These are phyloP conservation scores for Anomalospiza imberbis DNA, from an alignment of 2,797 vertebrate genomes.

Conservation along the genomic window DNA sequence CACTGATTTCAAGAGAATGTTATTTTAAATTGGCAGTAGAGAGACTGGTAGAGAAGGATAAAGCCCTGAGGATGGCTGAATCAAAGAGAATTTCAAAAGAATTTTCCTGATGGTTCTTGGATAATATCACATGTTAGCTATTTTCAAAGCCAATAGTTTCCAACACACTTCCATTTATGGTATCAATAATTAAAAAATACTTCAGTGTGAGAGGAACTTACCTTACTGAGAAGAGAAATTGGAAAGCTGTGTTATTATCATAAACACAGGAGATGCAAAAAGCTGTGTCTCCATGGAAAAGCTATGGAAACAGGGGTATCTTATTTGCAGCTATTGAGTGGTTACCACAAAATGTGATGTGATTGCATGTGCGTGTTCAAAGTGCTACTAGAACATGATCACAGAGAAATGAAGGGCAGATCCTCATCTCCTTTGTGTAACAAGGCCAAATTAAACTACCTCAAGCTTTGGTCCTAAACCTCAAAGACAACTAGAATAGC, in stretches of 20 bases:
- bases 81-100: conserved; percentile 69
- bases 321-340: conserved; percentile 26
- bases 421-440: background rate
- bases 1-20: conserved; percentile 63
- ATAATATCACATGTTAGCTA: conserved; percentile 62
- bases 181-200: conserved; percentile 64
- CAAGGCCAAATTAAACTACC: background rate
- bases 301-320: conserved; percentile 41
- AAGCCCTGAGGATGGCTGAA: conserved; percentile 54
- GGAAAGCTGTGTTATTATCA: conserved; percentile 25
- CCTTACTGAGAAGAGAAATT: conserved; percentile 45
- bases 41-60: conserved; percentile 43
- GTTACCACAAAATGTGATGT: background rate
- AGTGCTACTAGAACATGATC: background rate
- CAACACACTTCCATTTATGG: conserved; percentile 62
- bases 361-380: background rate
- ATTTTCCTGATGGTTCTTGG: conserved; percentile 64
- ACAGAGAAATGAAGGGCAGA: background rate
- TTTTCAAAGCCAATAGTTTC: conserved; percentile 67
- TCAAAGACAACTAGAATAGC: background rate
- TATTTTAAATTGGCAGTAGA: conserved; percentile 66
- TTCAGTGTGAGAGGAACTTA: conserved; percentile 49
- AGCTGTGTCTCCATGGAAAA: conserved; percentile 59
- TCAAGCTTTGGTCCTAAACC: background rate
- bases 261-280: conserved; percentile 53